Base-by-base conservation (phyloP, 2,888 invertebrate genomes). In the Sesia bembeciformis region DNA sequence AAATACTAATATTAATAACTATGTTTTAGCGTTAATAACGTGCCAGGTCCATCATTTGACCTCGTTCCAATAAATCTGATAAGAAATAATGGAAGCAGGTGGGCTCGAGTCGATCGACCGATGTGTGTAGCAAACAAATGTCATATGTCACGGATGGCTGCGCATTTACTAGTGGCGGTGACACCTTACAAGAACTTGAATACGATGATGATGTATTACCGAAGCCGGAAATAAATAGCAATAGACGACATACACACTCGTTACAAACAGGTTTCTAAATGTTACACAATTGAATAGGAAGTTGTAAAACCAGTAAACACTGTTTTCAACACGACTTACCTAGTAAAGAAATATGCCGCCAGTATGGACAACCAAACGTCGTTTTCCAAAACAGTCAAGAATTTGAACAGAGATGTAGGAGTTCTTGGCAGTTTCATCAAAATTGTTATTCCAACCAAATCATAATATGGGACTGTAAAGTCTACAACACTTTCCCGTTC, bases 391-490 rank as follows among this genome's bases (percentile, higher is more conserved):
- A 98, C 98, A 3, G 97, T 98, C 62, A 99, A 91, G 81, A 99
- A 99, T 89, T 98, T 98, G 81, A 98, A 98, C 40, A 99, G 90
- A 0, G 98, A 97, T 4, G 98, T 97, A 40, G 96, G 94, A 0
- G 96, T 94, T 65, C 94, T 94, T 0, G 97, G 96, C 62, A 96
- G 93, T 74, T 94, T 95, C 97, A 98, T 98, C 76, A 99, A 91
- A 62, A 99, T 98, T 0, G 98, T 97, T 54, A 98, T 96, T 0
- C 99, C 99, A 0, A 99, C 98, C 62, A 98, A 91, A 86, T 99
- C 99, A 81, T 99, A 99, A 79, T 97, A 99, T 0, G 99, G 98
- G 0, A 99, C 97, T 0, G 99, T 99, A 77, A 98, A 99, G 82
- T 99, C 99, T 2, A 99, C 97, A 0, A 98, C 97, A 71, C 96